Conservation (phyloP, 2,888 invertebrate genomes). For the Apodemia hepburni region DNA sequence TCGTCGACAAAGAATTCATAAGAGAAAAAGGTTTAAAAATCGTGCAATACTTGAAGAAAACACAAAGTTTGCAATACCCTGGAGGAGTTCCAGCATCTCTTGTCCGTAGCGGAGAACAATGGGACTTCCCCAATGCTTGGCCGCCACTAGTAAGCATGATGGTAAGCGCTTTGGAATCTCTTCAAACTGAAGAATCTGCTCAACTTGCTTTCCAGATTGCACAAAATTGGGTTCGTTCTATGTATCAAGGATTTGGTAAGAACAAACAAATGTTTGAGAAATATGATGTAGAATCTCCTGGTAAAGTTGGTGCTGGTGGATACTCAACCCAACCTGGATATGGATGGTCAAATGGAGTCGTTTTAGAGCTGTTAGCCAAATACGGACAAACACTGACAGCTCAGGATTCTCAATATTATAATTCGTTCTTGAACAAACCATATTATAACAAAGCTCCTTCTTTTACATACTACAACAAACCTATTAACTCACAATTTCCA, state of each 20-base stretch:
- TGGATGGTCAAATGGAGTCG: slow-evolving; percentile 89
- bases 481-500: not conserved
- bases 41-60: slow-evolving; percentile 74
- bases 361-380: slow-evolving; percentile 75
- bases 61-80: slow-evolving; percentile 67
- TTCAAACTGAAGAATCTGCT: slow-evolving; percentile 79
- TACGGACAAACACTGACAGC: slow-evolving; percentile 16
- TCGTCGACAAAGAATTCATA: slow-evolving; percentile 58
- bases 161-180: slow-evolving; percentile 83
- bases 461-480: slow-evolving; percentile 14
- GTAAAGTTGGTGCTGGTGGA: slow-evolving; percentile 86
- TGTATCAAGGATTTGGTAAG: slow-evolving; percentile 79
- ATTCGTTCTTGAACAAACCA: slow-evolving; percentile 5
- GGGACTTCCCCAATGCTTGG: slow-evolving; percentile 94
- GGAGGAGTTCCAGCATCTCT: slow-evolving; percentile 87
- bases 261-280: slow-evolving; percentile 85
- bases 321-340: slow-evolving; percentile 88
- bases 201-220: slow-evolving; percentile 83
- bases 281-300: slow-evolving; percentile 83
- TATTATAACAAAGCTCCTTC: slow-evolving; percentile 14
- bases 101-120: slow-evolving; percentile 84
- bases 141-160: slow-evolving; percentile 89
- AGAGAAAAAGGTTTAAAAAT: slow-evolving; percentile 68
- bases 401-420: slow-evolving; percentile 14
- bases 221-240: slow-evolving; percentile 84